Evolutionary conservation across 1,140 invertebrate genomes (phyloP), one percentile per base, ranked within the genome.

Genomic region (Argopecten irradians): DNA sequence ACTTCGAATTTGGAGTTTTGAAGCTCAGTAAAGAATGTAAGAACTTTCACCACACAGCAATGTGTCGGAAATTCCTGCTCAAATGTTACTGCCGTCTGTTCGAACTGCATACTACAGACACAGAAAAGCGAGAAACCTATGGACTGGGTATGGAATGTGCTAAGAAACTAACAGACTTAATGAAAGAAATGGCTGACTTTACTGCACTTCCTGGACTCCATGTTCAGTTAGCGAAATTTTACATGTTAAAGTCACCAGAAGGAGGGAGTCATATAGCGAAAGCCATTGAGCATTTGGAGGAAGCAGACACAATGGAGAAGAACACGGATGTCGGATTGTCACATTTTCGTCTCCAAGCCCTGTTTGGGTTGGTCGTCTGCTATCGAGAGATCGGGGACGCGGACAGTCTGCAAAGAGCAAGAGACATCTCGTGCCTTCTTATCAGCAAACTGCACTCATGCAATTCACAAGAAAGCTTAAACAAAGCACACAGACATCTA

Each of bases 151-250:
- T 28, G 55, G 19, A n/a, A 71, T 71, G 55, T 71, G 55, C 28
- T n/a, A 11, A 71, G 55, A 71, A 71, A 28, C 55, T 71, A 11
- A 28, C 55, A 71, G n/a, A 71, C 14, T n/a, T 28, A 3, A 71
- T n/a, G 1, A n/a, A 8, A 71, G 55, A 71, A 71, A 71, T 71
- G 55, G 16, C 55, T 5, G 55, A 1, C n/a, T 71, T 1, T 1
- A 71, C 55, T 1, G 55, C 55, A 28, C 1, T 71, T 3, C 55
- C 55, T 8, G 55, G 55, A 71, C 55, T 71, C 13, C 55, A 71
- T 71, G 55, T 71, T 71, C 55, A 71, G n/a, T 28, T 71, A n/a
- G 55, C 55, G 16, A 71, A 71, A 71, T 71, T 71, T n/a, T 71
- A 71, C n/a, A 28, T 71, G 55, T 16, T 71, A n/a, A 28, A 5